Base-by-base conservation (phyloP, 2,113 vertebrate genomes). In the Poecile atricapillus region DNA sequence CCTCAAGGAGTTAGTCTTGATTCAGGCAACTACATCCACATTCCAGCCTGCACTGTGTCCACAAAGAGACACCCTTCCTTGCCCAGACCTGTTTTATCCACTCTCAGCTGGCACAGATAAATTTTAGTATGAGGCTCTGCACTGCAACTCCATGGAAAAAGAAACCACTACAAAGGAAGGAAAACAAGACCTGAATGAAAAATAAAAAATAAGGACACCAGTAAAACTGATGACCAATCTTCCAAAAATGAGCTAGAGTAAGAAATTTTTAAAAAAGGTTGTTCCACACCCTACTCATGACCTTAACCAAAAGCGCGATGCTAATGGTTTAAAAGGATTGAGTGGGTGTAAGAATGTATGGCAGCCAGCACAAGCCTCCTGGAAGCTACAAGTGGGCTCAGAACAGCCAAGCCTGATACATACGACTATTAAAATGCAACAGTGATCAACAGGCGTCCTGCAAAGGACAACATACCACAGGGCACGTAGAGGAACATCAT, bases 1-100 rank as follows among this genome's bases (percentile, higher is more conserved):
- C 63, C 82, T 93, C 82, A 76, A 85, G 21, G 24, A 90, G 68
- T 77, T 90, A 93, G 78, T 88, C 69, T 94, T 96, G 93, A 93
- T 67, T 86, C 68, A 65, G 55, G 20, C 64, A 91, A 31, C 85
- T 59, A 44, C 37, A 96, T 90, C 79, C 78, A 92, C 90, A 92
- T 94, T 95, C 92, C 92, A 88, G 82, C 12, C 47, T 86, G 67
- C 35, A 15, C 63, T 68, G 53, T 69, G 74, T 69, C 89, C 83
- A 84, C 86, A 95, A 46, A 78, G 44, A 94, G 65, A 83, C 79
- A 87, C 64, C 63, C 46, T 90, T 93, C 73, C 56, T 52, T 47
- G 93, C 35, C 85, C 85, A 87, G 76, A 86, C 79, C 43, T 88
- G 87, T 80, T 90, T 46, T 35, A 71, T 23, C 37, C 58, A 35